phyloP scores from a whole-genome alignment of 2,113 vertebrate genomes.

The Sitta europaea region DNA sequence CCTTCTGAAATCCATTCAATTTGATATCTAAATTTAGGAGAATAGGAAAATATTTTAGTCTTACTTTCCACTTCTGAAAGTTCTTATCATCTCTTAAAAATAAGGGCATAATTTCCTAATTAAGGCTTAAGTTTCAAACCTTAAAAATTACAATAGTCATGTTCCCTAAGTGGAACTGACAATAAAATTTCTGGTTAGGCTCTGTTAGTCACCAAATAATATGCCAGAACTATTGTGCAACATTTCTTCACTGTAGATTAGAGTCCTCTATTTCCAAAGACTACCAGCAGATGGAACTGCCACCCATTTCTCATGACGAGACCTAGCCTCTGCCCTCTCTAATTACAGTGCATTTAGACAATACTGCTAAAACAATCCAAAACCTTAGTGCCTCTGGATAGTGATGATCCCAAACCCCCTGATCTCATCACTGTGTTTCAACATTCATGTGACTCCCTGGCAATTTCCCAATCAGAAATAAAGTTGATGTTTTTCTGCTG shows the following conservation, averaged over 20 bases:
- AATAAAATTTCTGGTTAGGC: background rate
- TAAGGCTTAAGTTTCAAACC: background rate
- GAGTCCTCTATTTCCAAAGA: background rate
- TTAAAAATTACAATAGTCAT: background rate
- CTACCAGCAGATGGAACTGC: background rate
- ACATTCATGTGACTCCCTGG: background rate
- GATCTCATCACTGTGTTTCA: background rate
- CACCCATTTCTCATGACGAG: background rate
- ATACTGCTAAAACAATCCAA: background rate
- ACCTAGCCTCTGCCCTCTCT: background rate
- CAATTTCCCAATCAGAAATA: background rate
- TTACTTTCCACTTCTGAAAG: background rate
- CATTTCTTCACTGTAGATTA: background rate
- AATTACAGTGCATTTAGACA: background rate
- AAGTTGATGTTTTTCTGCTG: background rate
- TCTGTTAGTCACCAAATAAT: background rate
- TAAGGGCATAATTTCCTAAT: background rate
- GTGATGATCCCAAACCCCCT: background rate
- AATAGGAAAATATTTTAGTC: constrained; percentile 5
- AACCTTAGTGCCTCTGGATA: background rate
- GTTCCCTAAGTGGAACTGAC: background rate
- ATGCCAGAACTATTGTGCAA: background rate
- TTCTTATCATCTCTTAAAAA: background rate
- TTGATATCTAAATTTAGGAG: constrained; percentile 19
- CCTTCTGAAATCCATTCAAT: constrained; percentile 29